These are phyloP conservation scores for Morpho achilles DNA, from an alignment of 2,888 invertebrate genomes.

Conservation along the genomic window DNA sequence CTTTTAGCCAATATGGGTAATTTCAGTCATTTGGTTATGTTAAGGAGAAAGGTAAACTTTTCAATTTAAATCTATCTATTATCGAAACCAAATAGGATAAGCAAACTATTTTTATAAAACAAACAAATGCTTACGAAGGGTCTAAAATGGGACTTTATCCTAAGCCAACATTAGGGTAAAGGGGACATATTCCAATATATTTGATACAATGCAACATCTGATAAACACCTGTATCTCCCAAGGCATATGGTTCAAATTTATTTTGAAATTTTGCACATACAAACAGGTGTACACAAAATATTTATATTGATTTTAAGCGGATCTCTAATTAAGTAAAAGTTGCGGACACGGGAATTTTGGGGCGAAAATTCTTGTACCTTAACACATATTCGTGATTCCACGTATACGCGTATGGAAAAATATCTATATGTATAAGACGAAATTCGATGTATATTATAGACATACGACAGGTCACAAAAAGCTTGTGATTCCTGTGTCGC, in stretches of 20 bases:
- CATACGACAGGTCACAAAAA: no score
- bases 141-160: slow-evolving; percentile 23
- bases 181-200: slow-evolving; percentile 16
- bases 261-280: slow-evolving; percentile 19
- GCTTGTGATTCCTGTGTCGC: no score
- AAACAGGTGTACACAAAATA: slow-evolving; percentile 23
- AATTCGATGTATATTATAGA: no score
- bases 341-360: slow-evolving; percentile 15
- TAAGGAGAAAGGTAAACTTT: neutral
- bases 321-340: slow-evolving; percentile 22
- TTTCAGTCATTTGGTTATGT: no score
- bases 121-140: slow-evolving; percentile 25
- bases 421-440: no score
- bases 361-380: no score
- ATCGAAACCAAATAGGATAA: slow-evolving; percentile 9
- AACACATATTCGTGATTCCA: no score
- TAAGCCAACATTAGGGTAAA: slow-evolving; percentile 26
- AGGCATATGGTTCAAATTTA: neutral
- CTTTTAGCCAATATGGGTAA: no score
- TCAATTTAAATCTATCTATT: slow-evolving; percentile 13
- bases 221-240: slow-evolving; percentile 8
- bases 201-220: slow-evolving; percentile 5
- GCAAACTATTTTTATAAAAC: slow-evolving; percentile 21
- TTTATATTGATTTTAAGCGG: slow-evolving; percentile 29
- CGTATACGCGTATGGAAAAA: no score